phyloP scores from a whole-genome alignment of 2,888 invertebrate species.

The Tuberolachnus salignus region DNA sequence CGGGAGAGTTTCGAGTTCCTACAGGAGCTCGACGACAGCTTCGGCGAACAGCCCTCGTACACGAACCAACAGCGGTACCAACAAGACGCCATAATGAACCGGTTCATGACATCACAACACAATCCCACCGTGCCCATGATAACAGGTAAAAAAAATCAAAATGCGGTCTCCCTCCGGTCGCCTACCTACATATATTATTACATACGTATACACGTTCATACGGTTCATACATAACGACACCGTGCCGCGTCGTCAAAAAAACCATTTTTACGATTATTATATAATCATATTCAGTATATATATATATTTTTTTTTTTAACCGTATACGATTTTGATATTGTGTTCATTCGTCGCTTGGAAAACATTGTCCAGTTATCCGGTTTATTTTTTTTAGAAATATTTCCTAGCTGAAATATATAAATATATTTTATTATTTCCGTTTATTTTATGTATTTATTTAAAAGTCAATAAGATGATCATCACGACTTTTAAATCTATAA shows the following conservation, averaged over 20 bases:
- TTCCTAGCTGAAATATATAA: no score
- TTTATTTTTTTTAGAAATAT: no score
- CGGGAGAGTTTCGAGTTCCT: constrained; percentile 60
- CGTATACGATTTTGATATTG: no score
- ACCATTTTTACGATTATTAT: background rate
- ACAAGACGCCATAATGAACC: constrained; percentile 45
- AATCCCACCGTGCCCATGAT: constrained; percentile 23
- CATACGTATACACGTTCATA: background rate
- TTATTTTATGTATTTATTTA: no score
- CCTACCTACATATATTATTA: background rate
- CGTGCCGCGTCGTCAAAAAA: background rate
- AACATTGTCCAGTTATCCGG: no score
- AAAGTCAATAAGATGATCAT: no score
- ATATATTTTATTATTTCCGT: no score
- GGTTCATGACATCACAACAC: constrained; percentile 43
- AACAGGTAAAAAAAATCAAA: constrained; percentile 43
- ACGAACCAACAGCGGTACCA: constrained; percentile 29
- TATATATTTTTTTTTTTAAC: no score
- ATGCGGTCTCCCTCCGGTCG: background rate
- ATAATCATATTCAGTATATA: background rate
- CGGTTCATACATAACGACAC: no score
- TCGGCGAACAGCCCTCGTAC: constrained; percentile 44
- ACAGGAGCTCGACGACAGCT: constrained; percentile 53
- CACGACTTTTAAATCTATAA: no score
- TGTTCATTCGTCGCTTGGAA: no score